Evolutionary conservation across 2,888 invertebrate species (phyloP).

Genomic region (Amiota minor): DNA sequence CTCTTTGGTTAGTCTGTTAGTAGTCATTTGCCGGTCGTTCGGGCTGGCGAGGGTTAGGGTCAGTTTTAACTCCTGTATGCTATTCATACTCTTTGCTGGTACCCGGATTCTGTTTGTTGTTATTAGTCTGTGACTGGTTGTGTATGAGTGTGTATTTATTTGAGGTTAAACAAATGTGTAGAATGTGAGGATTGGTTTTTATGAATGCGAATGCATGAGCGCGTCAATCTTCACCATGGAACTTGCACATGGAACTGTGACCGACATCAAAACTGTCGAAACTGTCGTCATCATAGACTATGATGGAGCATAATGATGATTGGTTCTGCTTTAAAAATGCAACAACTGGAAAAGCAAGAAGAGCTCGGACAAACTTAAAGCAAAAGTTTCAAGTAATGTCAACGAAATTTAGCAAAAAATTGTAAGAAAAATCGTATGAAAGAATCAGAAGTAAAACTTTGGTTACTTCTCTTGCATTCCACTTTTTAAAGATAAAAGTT

Average conservation of each 20-base stretch:
- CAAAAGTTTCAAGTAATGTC: neutral
- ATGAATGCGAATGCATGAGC: neutral
- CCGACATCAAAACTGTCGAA: neutral
- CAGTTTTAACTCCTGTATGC: slow-evolving; percentile 14
- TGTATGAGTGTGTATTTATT: neutral
- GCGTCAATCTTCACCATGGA: neutral
- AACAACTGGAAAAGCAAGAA: neutral
- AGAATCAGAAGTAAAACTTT: slow-evolving; percentile 14
- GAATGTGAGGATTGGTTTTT: no score
- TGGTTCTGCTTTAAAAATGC: neutral
- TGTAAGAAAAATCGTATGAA: slow-evolving; percentile 8
- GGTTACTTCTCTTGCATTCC: neutral
- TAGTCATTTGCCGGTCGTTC: neutral
- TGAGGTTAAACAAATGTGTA: slow-evolving; percentile 23
- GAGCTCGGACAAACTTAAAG: neutral
- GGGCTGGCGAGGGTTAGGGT: slow-evolving; percentile 5
- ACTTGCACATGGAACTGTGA: slow-evolving; percentile 1
- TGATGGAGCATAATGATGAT: slow-evolving; percentile 1
- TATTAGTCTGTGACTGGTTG: neutral
- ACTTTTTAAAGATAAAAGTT: slow-evolving; percentile 11
- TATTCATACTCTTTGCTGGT: neutral
- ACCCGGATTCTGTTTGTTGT: slow-evolving; percentile 3
- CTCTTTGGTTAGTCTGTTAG: slow-evolving; percentile 13
- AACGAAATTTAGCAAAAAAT: slow-evolving; percentile 1
- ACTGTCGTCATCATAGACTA: neutral